Conservation (phyloP, 2,797 vertebrate species). For the Anguilla pacifica region DNA sequence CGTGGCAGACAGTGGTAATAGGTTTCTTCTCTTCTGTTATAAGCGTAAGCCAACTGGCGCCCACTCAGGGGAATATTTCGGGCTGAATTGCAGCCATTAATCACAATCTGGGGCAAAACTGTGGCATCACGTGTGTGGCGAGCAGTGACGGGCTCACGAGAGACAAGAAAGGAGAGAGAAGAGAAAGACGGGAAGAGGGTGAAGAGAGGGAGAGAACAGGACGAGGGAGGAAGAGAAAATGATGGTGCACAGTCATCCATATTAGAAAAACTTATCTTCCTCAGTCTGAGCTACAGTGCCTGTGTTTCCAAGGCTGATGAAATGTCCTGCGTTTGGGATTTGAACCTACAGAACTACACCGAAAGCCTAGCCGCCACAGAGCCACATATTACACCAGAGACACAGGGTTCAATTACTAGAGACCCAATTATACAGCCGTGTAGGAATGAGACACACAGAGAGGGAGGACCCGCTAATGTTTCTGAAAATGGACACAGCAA, state of each 20-base stretch:
- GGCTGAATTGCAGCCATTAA: constrained; percentile 65
- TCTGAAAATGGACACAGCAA: not conserved
- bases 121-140: constrained; percentile 70
- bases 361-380: not conserved
- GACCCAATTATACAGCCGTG: not conserved
- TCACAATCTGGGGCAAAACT: constrained; percentile 76
- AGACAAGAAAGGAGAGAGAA: not conserved
- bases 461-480: not conserved
- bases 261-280: not conserved
- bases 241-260: not conserved
- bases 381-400: not conserved
- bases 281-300: not conserved
- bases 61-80: constrained; percentile 81
- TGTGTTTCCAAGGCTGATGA: not conserved
- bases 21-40: constrained; percentile 73
- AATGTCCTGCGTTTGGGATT: not conserved
- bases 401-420: not conserved
- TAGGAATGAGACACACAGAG: not conserved
- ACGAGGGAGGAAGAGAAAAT: constrained; percentile 29
- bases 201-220: constrained; percentile 26
- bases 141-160: constrained; percentile 52
- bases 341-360: not conserved
- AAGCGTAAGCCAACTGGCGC: constrained; percentile 81
- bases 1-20: constrained; percentile 77
- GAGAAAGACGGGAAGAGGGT: not conserved